Evolutionary conservation across 2,797 vertebrate species (phyloP).

Genomic region (Sebastes baramenuke): DNA sequence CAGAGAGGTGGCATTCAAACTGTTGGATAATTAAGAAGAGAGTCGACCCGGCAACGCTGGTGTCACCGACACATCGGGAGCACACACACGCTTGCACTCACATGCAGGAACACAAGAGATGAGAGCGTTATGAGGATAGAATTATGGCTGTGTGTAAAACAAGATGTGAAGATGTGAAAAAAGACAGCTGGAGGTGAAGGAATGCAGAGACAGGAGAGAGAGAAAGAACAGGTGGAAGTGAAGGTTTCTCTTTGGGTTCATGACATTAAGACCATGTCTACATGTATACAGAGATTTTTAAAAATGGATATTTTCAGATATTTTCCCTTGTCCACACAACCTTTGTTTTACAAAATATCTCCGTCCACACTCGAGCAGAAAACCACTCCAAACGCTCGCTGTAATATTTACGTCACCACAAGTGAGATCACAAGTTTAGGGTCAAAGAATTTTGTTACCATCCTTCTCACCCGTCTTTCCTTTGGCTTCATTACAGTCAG

Average conservation of each 20-base stretch:
- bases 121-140: not conserved
- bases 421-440: too few relatives aligned
- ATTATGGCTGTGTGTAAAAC: slow-evolving; percentile 18
- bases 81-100: not conserved
- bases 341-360: too few relatives aligned
- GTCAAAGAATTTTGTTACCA: too few relatives aligned
- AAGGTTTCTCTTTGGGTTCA: not conserved
- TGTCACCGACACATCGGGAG: slow-evolving; percentile 10
- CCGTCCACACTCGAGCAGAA: too few relatives aligned
- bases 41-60: slow-evolving; percentile 37
- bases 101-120: not conserved
- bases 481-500: too few relatives aligned
- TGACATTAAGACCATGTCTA: too few relatives aligned
- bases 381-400: too few relatives aligned
- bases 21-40: slow-evolving; percentile 56
- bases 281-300: too few relatives aligned
- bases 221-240: not conserved
- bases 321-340: too few relatives aligned
- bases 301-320: too few relatives aligned
- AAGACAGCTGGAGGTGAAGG: slow-evolving; percentile 34
- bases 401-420: too few relatives aligned
- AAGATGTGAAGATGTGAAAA: slow-evolving; percentile 46
- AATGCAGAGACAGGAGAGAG: not conserved
- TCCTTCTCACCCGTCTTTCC: too few relatives aligned
- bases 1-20: slow-evolving; percentile 48